phyloP scores from a whole-genome alignment of 1,140 invertebrate species.

The Plodia interpunctella region DNA sequence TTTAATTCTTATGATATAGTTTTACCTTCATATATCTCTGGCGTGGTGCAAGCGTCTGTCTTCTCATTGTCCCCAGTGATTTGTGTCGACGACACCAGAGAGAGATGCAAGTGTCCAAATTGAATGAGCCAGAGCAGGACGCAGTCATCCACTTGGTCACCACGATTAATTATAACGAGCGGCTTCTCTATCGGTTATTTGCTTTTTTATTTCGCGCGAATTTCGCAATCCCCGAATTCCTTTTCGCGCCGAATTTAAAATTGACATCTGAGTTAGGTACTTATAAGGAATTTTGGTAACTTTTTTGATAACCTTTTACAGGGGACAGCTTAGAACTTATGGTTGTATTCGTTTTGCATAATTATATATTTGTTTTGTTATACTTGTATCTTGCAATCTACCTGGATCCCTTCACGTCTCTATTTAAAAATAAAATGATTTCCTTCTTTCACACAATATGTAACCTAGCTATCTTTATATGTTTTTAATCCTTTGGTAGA shows the following conservation, averaged over 20 bases:
- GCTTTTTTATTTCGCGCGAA: slow-evolving; percentile 45
- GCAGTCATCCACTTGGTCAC: slow-evolving; percentile 24
- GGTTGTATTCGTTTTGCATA: too few relatives aligned
- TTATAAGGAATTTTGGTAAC: background rate
- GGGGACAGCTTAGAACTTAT: too few relatives aligned
- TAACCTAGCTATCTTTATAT: too few relatives aligned
- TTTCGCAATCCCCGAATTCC: slow-evolving; percentile 48
- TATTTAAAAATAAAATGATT: too few relatives aligned
- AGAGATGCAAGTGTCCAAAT: slow-evolving; percentile 30
- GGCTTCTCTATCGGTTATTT: slow-evolving; percentile 49
- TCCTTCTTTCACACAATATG: too few relatives aligned
- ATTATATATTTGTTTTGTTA: too few relatives aligned
- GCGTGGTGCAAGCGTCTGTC: slow-evolving; percentile 32
- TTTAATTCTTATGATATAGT: too few relatives aligned
- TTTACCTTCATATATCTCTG: background rate
- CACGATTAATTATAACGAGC: slow-evolving; percentile 64
- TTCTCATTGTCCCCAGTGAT: slow-evolving; percentile 64
- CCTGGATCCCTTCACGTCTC: too few relatives aligned
- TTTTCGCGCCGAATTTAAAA: slow-evolving; percentile 56
- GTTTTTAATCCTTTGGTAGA: too few relatives aligned
- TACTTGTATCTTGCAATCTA: too few relatives aligned
- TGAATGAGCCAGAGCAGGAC: slow-evolving; percentile 27
- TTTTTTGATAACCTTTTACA: background rate
- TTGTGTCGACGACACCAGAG: slow-evolving; percentile 41
- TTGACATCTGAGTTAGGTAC: slow-evolving; percentile 39